Percentiles rank a stretch among this genome's conserved stretches.
Evolutionary conservation across 2,888 invertebrate genomes (phyloP).

Genomic region (Catocala nupta): DNA sequence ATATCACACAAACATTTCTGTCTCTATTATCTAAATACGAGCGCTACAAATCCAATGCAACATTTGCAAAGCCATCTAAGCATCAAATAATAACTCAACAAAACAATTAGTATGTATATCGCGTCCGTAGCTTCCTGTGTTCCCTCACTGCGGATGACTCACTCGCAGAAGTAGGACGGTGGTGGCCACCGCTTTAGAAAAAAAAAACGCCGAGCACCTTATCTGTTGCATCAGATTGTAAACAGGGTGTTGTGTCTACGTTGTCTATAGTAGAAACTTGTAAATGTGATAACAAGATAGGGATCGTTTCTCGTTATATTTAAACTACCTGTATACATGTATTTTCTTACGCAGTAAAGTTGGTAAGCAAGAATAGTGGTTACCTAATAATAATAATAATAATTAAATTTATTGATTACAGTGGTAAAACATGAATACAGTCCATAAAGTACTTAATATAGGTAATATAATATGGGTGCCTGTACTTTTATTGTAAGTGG

Average conservation of each 20-base stretch:
- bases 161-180: conserved; percentile 80
- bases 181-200: conserved; percentile 78
- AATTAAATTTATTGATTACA: too few relatives aligned
- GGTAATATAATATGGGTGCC: too few relatives aligned
- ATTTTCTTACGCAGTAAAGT: too few relatives aligned
- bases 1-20: too few relatives aligned
- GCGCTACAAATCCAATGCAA: background rate
- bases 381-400: too few relatives aligned
- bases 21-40: too few relatives aligned
- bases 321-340: too few relatives aligned
- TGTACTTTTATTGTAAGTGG: too few relatives aligned
- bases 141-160: conserved; percentile 69
- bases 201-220: conserved; percentile 73
- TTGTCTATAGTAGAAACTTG: background rate
- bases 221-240: conserved; percentile 84
- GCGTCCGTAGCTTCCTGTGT: conserved; percentile 64
- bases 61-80: background rate
- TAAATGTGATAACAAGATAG: background rate
- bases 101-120: conserved; percentile 28
- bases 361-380: too few relatives aligned
- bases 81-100: conserved; percentile 1
- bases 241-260: conserved; percentile 64
- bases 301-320: too few relatives aligned
- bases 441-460: too few relatives aligned
- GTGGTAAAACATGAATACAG: too few relatives aligned